Base-by-base conservation (phyloP, 2,888 invertebrate species). In the Phragmatobia fuliginosa region DNA sequence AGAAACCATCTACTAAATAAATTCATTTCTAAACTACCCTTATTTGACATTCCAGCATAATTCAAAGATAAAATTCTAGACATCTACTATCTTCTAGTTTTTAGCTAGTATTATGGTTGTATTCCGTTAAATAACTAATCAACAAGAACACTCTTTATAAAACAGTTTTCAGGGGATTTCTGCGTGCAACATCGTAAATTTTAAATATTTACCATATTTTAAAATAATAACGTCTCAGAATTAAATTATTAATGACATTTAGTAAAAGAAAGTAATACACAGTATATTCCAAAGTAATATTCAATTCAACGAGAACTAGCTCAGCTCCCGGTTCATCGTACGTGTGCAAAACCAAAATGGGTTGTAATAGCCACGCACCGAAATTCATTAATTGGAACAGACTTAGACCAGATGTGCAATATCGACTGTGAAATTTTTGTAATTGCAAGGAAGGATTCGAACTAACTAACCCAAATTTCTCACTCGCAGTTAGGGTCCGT, bases 351-450 rank as follows among this genome's bases (percentile, higher is more conserved):
- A 72, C 74, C 77, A 66, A 80, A 86, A 84, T 70, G 79, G 81
- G 79, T 36, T 77, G 31, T 33, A 67, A 67, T 45, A 49, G 49
- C 28, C 36, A 77, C 83, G 78, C 72, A 82, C 76, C 78, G 81
- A 82, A n/a, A 83, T 85, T 77, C 75, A 70, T 82, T 87, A 88
- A 88, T 88, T 89, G 88, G 79, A 79, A 82, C 71, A 79, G 83
- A 80, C 79, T 77, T 79, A 78, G 78, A 77, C 79, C 83, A 82
- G 78, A 81, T 82, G 85, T 77, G 82, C 86, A 83, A 83, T 84
- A 85, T 82, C 77, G 87, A 71, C 81, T 82, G 70, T 75, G 76
- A 79, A 79, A 83, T 80, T 87, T 84, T 83, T 81, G 83, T 84
- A 85, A 86, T 85, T 84, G 83, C 78, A 75, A 68, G 71, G 73